These are phyloP conservation scores for Anas bernieri DNA, from an alignment of 2,797 vertebrate species.

Conservation along the genomic window DNA sequence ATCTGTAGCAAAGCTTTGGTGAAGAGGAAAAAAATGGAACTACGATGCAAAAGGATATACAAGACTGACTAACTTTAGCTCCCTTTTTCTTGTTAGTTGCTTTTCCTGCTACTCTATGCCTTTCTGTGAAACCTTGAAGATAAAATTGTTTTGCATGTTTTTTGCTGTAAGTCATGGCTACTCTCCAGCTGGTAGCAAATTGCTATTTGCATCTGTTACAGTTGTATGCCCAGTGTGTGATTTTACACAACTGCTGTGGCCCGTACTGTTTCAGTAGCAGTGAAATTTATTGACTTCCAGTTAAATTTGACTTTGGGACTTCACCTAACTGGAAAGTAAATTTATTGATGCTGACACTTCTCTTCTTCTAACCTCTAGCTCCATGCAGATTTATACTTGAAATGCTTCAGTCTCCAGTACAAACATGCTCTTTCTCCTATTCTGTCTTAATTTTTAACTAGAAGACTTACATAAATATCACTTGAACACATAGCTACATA, in stretches of 20 bases:
- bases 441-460: not conserved
- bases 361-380: not conserved
- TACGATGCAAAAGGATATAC: not conserved
- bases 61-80: not conserved
- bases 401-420: not conserved
- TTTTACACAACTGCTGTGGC: constrained; percentile 54
- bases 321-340: constrained; percentile 31
- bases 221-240: constrained; percentile 17
- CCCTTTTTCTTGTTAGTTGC: not conserved
- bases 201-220: constrained; percentile 47
- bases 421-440: not conserved
- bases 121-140: constrained; percentile 25
- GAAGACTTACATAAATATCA: not conserved
- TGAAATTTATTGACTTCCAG: constrained; percentile 25
- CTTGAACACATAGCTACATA: not conserved
- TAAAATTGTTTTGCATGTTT: constrained; percentile 2
- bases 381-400: not conserved
- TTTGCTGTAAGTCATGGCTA: constrained; percentile 1
- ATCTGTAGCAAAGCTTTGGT: not conserved
- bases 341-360: constrained; percentile 15
- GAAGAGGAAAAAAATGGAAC: not conserved
- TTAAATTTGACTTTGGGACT: constrained; percentile 43
- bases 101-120: not conserved
- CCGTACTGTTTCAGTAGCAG: not conserved
- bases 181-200: constrained; percentile 51